phyloP scores from a whole-genome alignment of 2,797 vertebrate genomes.

The Dendrocincla tyrannina region DNA sequence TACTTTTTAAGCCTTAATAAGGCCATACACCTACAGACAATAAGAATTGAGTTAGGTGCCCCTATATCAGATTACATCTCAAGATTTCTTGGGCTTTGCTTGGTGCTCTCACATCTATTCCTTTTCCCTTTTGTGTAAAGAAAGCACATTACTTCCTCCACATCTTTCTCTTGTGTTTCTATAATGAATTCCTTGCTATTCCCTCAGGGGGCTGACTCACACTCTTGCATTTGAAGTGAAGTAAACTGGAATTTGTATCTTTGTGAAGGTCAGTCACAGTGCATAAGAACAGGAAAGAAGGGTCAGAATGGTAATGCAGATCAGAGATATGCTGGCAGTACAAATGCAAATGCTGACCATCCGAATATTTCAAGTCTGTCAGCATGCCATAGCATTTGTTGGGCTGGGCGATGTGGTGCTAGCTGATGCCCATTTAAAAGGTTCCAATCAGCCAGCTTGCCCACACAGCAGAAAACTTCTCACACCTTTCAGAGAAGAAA shows the following conservation, averaged over 20 bases:
- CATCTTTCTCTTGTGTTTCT: slow-evolving; percentile 56
- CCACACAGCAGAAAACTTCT: slow-evolving; percentile 7
- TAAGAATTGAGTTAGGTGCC: not conserved
- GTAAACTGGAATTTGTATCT: slow-evolving; percentile 64
- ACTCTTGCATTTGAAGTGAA: slow-evolving; percentile 43
- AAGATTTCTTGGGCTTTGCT: slow-evolving; percentile 55
- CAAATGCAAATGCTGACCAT: slow-evolving; percentile 46
- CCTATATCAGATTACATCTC: slow-evolving; percentile 45
- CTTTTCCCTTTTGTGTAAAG: slow-evolving; percentile 53
- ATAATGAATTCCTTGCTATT: slow-evolving; percentile 67
- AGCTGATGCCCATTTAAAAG: slow-evolving; percentile 35
- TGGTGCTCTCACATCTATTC: slow-evolving; percentile 19
- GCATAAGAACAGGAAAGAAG: slow-evolving; percentile 47
- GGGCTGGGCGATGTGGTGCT: not conserved
- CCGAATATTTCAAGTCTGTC: slow-evolving; percentile 34
- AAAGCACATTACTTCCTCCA: slow-evolving; percentile 58
- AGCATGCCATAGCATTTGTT: not conserved
- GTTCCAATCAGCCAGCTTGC: slow-evolving; percentile 34
- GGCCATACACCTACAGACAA: slow-evolving; percentile 25
- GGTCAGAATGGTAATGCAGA: slow-evolving; percentile 55
- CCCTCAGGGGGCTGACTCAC: slow-evolving; percentile 54
- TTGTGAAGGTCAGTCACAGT: slow-evolving; percentile 52
- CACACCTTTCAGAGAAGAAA: slow-evolving; percentile 4
- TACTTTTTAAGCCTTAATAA: slow-evolving; percentile 48
- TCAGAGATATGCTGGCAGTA: slow-evolving; percentile 13